phyloP scores from a whole-genome alignment of 2,113 vertebrate genomes.

The Dicaeum eximium region DNA sequence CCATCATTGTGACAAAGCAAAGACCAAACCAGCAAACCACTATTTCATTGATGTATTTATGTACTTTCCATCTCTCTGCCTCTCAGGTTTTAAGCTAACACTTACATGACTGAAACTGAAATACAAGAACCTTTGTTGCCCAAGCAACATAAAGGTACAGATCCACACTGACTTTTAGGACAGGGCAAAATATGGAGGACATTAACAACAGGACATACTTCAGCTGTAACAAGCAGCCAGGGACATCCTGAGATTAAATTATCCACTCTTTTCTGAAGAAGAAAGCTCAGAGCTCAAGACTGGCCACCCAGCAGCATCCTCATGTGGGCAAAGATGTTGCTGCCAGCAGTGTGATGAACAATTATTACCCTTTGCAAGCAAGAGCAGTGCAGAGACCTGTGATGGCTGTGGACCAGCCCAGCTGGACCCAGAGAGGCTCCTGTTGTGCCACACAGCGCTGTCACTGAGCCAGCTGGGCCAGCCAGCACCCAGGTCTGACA shows the following conservation, averaged over 20 bases:
- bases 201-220: background rate
- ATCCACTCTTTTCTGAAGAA: background rate
- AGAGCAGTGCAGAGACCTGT: background rate
- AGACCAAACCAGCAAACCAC: background rate
- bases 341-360: background rate
- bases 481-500: background rate
- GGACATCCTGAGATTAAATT: background rate
- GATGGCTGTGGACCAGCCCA: background rate
- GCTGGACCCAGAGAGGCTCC: background rate
- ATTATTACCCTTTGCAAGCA: background rate
- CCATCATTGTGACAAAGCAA: background rate
- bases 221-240: background rate
- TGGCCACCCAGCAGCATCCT: background rate
- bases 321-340: accelerated
- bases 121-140: background rate
- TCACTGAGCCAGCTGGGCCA: background rate
- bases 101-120: background rate
- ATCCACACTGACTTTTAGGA: background rate
- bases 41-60: background rate
- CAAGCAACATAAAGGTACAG: background rate
- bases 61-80: background rate
- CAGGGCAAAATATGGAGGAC: background rate
- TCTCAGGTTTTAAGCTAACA: background rate
- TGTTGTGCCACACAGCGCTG: background rate
- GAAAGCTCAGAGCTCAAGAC: background rate